Conservation (phyloP, 2,797 vertebrate species). For the Hozukius guyotensis region DNA sequence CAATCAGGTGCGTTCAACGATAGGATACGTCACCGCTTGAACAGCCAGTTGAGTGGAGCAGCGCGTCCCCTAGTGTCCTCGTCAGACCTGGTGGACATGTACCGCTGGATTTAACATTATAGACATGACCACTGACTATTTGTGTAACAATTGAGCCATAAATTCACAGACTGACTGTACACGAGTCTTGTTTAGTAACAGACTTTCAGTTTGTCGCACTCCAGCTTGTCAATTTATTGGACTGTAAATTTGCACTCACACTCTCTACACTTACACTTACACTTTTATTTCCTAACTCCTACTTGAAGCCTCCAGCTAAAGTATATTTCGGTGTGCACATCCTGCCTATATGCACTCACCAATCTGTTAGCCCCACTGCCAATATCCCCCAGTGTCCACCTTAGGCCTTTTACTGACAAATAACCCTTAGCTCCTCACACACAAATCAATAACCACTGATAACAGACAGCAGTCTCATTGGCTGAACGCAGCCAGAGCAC, state of each 20-base stretch:
- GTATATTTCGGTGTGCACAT: not conserved
- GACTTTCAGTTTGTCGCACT: not conserved
- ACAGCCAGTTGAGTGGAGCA: no score
- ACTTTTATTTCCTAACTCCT: not conserved
- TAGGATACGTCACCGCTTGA: no score
- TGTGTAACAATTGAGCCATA: no score
- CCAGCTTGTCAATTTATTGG: not conserved
- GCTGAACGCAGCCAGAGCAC: constrained; percentile 16
- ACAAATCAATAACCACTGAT: constrained; percentile 52
- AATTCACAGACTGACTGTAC: no score
- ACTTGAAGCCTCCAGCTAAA: not conserved
- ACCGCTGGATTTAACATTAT: no score
- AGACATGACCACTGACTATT: no score
- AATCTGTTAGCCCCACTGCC: constrained; percentile 10
- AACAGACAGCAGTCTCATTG: constrained; percentile 29
- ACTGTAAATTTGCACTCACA: not conserved
- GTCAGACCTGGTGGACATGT: no score
- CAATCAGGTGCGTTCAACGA: no score
- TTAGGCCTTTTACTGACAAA: constrained; percentile 42
- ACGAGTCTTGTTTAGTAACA: not conserved
- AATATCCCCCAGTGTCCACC: constrained; percentile 13
- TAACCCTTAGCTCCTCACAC: constrained; percentile 32
- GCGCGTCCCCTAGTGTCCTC: no score
- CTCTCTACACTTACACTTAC: not conserved
- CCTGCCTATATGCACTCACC: not conserved